phyloP scores from a whole-genome alignment of 2,113 vertebrate species.

The Callaeas wilsoni region DNA sequence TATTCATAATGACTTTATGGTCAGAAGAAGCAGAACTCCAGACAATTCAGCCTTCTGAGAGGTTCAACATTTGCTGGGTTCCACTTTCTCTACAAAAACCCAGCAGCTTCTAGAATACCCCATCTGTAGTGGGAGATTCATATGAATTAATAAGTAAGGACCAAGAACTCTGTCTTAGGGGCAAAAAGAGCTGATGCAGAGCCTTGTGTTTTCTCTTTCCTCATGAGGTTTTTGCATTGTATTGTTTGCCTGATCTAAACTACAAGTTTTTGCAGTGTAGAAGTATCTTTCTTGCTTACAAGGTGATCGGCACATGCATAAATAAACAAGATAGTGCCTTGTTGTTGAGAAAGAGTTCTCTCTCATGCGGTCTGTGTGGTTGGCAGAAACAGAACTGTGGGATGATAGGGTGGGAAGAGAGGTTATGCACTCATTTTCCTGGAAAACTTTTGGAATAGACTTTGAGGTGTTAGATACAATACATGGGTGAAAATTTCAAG shows the following conservation, averaged over 20 bases:
- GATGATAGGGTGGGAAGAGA: not conserved
- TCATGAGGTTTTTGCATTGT: not conserved
- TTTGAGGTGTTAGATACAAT: not conserved
- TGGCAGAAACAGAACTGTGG: not conserved
- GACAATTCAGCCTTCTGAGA: not conserved
- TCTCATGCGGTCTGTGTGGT: not conserved
- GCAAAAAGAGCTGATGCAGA: not conserved
- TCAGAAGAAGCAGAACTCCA: not conserved
- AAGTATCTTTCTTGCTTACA: not conserved
- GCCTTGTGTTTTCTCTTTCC: not conserved
- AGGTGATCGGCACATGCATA: not conserved
- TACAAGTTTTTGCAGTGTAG: not conserved
- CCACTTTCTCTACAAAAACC: not conserved
- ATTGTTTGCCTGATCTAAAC: not conserved
- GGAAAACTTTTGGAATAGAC: not conserved
- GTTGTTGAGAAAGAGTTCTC: not conserved
- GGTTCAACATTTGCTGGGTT: not conserved
- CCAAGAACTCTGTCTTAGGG: not conserved
- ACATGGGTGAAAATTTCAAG: not conserved
- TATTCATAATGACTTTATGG: not conserved
- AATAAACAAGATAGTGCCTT: not conserved
- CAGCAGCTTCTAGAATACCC: not conserved
- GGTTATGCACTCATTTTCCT: not conserved
- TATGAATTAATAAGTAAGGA: not conserved
- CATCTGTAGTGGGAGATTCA: accelerated